Conservation (phyloP, 2,113 vertebrate species). For the Motacilla tschutschensis region DNA sequence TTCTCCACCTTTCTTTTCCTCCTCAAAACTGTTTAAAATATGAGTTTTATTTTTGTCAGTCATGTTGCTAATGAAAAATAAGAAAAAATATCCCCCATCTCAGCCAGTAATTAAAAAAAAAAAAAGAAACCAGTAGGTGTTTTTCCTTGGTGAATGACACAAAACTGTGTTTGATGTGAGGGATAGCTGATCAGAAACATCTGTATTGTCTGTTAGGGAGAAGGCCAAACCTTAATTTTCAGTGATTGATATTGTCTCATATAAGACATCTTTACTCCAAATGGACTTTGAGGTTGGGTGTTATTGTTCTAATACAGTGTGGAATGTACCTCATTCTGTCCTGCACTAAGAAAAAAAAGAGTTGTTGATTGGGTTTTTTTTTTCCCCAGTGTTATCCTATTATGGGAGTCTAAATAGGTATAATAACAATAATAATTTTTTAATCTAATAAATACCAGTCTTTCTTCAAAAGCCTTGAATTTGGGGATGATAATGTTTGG, state of each 20-base stretch:
- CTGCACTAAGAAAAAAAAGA: not conserved
- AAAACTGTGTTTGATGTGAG: not conserved
- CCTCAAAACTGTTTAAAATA: not conserved
- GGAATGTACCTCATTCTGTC: not conserved
- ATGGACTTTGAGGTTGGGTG: not conserved
- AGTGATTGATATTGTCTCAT: not conserved
- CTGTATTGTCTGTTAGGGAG: rapidly evolving
- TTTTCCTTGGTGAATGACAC: not conserved
- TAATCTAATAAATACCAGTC: not conserved
- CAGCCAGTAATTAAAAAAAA: not conserved
- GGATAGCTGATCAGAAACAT: not conserved
- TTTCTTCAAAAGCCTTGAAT: not conserved
- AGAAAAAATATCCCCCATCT: not conserved
- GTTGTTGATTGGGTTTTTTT: not conserved
- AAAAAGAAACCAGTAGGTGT: rapidly evolving
- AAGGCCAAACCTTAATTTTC: not conserved
- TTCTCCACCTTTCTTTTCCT: not conserved
- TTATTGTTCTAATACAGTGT: not conserved
- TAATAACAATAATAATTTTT: not conserved
- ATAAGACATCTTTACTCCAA: not conserved
- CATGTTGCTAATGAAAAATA: not conserved
- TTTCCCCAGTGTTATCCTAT: rapidly evolving
- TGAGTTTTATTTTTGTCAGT: not conserved
- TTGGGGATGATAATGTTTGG: not conserved
- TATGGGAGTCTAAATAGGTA: not conserved